Base-by-base conservation (phyloP, 1,140 invertebrate genomes). In the Ooceraea biroi region DNA sequence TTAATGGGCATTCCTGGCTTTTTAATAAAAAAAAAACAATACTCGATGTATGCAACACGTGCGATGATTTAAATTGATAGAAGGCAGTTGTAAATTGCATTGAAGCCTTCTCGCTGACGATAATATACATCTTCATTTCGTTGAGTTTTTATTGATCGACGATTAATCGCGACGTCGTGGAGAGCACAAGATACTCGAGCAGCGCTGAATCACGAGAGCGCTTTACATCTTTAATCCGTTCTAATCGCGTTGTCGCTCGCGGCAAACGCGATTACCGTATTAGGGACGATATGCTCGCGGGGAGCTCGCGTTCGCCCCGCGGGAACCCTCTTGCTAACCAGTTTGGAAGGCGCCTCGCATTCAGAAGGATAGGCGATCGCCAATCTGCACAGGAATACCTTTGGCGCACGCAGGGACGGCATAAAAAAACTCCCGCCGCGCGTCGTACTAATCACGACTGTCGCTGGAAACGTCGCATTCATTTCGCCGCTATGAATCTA, bases 221-320 rank as follows among this genome's bases (percentile, higher is more conserved):
- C 83, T 65, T 78, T 44, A 30, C 27, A 27, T 19, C 60, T 11
- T 61, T 74, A 60, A 74, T 82, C 25, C 46, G 73, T 63, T 83
- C 83, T 85, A 86, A 89, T 89, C 83, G 58, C 89, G 76, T 87
- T 85, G 77, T 85, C 86, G 68, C 78, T 50, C 63, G 46, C 58
- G 66, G 82, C 73, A 85, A 89, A 90, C 84, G 82, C 74, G 68
- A 80, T 90, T 90, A 85, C 72, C 82, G 72, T 82, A 90, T 90
- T 89, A 85, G 83, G 61, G 68, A 52, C 76, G 77, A 85, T 85
- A 76, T 77, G 82, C 61, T 85, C 57, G 57, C 71, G 82, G 30
- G 74, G 19, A 77, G 66, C 48, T 60, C 36, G 36, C 36, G 55
- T 69, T 52, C 71, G 52, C 19, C 71, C 86, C 76, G 36, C 61